Evolutionary conservation across 2,113 vertebrate genomes (phyloP).

Genomic region (Etheostoma spectabile): DNA sequence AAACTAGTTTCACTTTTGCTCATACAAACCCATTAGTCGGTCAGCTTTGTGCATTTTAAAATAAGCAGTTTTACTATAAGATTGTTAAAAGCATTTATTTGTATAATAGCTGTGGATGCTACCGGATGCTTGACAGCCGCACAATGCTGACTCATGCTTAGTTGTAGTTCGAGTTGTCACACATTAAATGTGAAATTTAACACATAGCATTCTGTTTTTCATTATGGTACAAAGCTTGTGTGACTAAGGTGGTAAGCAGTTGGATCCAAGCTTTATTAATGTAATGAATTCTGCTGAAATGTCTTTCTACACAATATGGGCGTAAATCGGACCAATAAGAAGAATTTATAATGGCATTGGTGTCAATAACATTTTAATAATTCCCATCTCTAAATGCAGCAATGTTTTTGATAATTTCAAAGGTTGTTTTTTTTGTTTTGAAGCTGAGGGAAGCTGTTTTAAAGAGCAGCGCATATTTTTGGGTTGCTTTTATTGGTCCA

Average conservation of each 20-base stretch:
- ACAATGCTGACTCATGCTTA: constrained; percentile 60
- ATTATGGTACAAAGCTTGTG: not conserved
- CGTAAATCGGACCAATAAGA: no score
- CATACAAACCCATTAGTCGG: not conserved
- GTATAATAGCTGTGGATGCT: constrained; percentile 37
- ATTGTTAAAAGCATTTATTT: not conserved
- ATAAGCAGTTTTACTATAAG: constrained; percentile 6
- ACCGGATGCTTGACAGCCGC: constrained; percentile 41
- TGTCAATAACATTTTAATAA: no score
- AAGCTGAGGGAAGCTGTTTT: constrained; percentile 16
- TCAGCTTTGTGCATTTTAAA: constrained; percentile 8
- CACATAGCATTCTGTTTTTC: constrained; percentile 33
- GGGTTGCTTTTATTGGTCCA: constrained; percentile 30
- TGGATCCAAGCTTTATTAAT: constrained; percentile 3
- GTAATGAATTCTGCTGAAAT: not conserved
- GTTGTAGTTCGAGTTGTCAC: constrained; percentile 23
- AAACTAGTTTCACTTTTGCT: constrained; percentile 12
- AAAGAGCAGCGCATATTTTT: constrained; percentile 12
- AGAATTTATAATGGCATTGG: no score
- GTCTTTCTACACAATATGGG: no score
- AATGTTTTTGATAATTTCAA: constrained; percentile 10
- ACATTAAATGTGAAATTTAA: constrained; percentile 11
- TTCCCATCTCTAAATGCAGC: not conserved
- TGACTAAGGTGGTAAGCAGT: constrained; percentile 22
- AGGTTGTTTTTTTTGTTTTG: not conserved